Evolutionary conservation across 2,113 vertebrate genomes (phyloP).

Genomic region (Setophaga kirtlandii): DNA sequence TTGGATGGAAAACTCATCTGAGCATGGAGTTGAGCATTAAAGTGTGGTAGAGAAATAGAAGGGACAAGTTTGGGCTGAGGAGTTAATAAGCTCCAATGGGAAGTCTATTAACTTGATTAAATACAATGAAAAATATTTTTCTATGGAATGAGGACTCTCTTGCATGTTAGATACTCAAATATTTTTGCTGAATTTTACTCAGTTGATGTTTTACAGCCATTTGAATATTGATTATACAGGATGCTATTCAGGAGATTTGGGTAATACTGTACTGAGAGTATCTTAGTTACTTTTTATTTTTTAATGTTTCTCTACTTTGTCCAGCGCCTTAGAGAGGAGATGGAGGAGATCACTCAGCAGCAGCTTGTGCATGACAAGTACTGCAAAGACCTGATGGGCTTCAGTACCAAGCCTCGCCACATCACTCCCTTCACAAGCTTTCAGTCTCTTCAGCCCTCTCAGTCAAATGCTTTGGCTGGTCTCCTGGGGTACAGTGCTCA

Average conservation of each 20-base stretch:
- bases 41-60: not conserved
- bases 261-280: not conserved
- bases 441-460: constrained; percentile 94
- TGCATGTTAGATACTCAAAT: not conserved
- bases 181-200: not conserved
- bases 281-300: not conserved
- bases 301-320: not conserved
- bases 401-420: constrained; percentile 93
- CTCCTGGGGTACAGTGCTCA: constrained; percentile 92
- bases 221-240: not conserved
- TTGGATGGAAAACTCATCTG: not conserved
- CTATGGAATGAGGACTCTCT: not conserved
- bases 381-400: constrained; percentile 96
- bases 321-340: constrained; percentile 96
- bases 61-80: not conserved
- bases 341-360: constrained; percentile 99
- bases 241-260: not conserved
- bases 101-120: not conserved
- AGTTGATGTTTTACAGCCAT: not conserved
- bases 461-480: constrained; percentile 93
- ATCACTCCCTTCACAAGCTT: constrained; percentile 97
- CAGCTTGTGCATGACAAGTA: constrained; percentile 97
- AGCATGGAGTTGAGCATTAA: not conserved
- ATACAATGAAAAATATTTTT: not conserved
- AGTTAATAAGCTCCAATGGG: not conserved